A percentile compares a stretch with the other conserved stretches of the same genome.
Conservation (phyloP, 2,888 invertebrate genomes). For the Keiferia lycopersicella region DNA sequence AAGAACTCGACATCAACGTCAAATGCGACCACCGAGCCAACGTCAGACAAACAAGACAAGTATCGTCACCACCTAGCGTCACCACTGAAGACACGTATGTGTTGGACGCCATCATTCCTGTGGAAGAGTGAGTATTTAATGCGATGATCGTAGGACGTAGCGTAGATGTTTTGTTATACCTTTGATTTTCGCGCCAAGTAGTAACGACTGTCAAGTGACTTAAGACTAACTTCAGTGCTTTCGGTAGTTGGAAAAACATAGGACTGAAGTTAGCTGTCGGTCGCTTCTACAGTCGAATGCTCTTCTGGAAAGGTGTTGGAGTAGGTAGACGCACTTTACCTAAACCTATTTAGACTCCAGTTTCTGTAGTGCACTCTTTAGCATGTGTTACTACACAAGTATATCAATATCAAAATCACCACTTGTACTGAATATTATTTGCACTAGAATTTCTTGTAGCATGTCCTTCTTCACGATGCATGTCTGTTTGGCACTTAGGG, state of each 20-base stretch:
- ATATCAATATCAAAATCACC: constrained; percentile 9
- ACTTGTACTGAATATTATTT: constrained; percentile 25
- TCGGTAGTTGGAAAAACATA: not conserved
- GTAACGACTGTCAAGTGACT: not conserved
- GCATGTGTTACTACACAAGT: constrained; percentile 40
- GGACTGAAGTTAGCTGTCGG: constrained; percentile 3
- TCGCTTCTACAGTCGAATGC: not conserved
- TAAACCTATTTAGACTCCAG: constrained; percentile 12
- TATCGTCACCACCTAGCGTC: constrained; percentile 72
- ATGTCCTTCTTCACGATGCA: constrained; percentile 76
- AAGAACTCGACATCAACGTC: constrained; percentile 94
- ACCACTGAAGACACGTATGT: constrained; percentile 91
- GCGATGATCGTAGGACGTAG: not conserved
- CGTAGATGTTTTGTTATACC: not conserved
- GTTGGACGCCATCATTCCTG: constrained; percentile 90
- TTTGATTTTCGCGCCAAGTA: not conserved
- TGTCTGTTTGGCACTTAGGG: constrained; percentile 84
- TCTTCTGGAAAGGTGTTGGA: constrained; percentile 36
- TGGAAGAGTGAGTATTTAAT: constrained; percentile 88
- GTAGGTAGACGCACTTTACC: constrained; percentile 33
- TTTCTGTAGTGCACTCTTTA: constrained; percentile 37
- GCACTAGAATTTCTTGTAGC: constrained; percentile 41
- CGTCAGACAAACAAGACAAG: constrained; percentile 84
- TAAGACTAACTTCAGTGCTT: not conserved
- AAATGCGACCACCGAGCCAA: constrained; percentile 92